Percentiles rank a stretch among this genome's conserved stretches.
These are phyloP conservation scores for Ashinkailepas kermadecensis DNA, from an alignment of 2,888 invertebrate genomes.

Conservation along the genomic window DNA sequence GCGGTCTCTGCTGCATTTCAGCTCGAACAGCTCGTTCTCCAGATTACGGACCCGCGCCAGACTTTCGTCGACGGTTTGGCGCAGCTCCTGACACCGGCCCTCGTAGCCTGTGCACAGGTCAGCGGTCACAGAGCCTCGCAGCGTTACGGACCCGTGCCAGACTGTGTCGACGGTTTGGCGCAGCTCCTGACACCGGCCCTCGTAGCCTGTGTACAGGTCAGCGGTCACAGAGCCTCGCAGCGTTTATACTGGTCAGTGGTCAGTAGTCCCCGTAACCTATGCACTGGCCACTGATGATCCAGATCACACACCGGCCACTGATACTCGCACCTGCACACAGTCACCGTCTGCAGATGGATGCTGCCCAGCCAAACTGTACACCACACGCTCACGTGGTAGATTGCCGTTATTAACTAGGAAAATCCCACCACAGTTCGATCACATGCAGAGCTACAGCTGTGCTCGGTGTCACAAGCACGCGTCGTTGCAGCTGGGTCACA, in stretches of 20 bases:
- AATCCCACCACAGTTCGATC: too few relatives aligned
- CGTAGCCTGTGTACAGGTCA: background rate
- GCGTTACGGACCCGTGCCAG: background rate
- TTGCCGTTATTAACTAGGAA: too few relatives aligned
- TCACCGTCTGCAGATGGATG: background rate
- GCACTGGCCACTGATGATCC: too few relatives aligned
- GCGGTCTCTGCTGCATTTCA: background rate
- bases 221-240: background rate
- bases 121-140: background rate
- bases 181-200: background rate
- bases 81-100: background rate
- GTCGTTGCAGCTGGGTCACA: too few relatives aligned
- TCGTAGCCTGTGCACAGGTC: background rate
- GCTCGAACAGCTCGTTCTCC: background rate
- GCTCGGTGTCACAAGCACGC: too few relatives aligned
- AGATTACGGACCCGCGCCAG: background rate
- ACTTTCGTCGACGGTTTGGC: background rate
- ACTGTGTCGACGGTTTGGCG: background rate
- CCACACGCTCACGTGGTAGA: too few relatives aligned
- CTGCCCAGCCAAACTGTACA: background rate
- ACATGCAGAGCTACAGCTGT: too few relatives aligned
- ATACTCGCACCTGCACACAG: background rate
- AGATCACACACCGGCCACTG: background rate
- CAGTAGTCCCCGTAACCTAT: too few relatives aligned
- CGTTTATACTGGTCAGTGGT: background rate